These are phyloP conservation scores for Minunthozetes semirufus DNA, from an alignment of 2,888 invertebrate species.

Conservation along the genomic window DNA sequence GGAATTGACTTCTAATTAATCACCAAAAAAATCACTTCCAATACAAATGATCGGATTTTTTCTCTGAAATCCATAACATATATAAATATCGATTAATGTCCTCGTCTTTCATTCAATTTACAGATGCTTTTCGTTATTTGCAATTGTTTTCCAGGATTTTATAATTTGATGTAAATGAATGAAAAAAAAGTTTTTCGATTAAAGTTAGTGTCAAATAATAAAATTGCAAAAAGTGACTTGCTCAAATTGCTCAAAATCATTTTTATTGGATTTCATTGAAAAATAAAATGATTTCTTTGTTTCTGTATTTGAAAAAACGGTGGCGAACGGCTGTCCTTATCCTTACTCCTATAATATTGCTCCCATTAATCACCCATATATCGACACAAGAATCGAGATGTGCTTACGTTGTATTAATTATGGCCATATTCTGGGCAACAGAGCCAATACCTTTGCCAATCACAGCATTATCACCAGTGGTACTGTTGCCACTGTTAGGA, in stretches of 20 bases:
- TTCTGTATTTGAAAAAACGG: neutral
- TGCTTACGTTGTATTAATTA: conserved; percentile 46
- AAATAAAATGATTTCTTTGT: neutral
- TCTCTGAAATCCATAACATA: neutral
- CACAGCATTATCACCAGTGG: conserved; percentile 43
- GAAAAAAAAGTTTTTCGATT: neutral
- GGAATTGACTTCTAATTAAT: neutral
- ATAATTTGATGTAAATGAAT: neutral
- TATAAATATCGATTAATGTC: neutral
- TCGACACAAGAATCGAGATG: conserved; percentile 44
- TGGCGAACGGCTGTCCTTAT: conserved; percentile 7
- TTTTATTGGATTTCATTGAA: neutral
- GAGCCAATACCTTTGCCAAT: conserved; percentile 45
- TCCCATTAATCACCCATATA: neutral
- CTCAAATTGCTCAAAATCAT: neutral
- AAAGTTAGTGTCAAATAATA: neutral
- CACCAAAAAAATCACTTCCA: neutral
- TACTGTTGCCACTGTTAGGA: conserved; percentile 33
- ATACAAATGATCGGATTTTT: neutral
- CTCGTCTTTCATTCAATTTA: neutral
- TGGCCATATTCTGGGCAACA: conserved; percentile 45
- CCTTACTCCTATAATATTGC: neutral
- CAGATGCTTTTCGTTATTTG: neutral
- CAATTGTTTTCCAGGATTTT: neutral
- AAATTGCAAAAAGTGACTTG: neutral